These are phyloP conservation scores for Xestia c-nigrum DNA, from an alignment of 2,888 invertebrate species.

Conservation along the genomic window DNA sequence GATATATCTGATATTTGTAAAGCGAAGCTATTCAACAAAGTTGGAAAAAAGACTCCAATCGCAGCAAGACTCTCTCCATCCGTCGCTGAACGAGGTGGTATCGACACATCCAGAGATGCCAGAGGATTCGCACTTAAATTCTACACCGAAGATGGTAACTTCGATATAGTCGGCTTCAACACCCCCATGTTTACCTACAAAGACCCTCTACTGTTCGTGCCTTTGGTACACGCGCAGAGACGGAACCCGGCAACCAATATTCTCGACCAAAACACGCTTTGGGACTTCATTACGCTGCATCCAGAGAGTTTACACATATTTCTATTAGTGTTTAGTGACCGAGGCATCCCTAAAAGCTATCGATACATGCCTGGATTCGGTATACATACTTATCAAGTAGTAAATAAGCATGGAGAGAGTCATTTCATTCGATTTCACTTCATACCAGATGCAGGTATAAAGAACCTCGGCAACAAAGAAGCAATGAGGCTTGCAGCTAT, in stretches of 20 bases:
- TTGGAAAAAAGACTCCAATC: constrained; percentile 95
- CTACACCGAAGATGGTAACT: constrained; percentile 92
- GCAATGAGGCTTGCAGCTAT: not conserved
- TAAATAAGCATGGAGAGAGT: not conserved
- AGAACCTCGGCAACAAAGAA: not conserved
- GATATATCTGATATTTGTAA: constrained; percentile 94
- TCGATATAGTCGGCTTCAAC: constrained; percentile 93
- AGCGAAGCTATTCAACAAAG: constrained; percentile 93
- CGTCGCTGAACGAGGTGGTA: constrained; percentile 95
- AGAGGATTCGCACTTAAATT: constrained; percentile 90
- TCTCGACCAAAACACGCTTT: constrained; percentile 96
- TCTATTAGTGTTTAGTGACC: constrained; percentile 95
- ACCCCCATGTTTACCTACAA: constrained; percentile 97
- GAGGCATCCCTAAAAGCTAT: constrained; percentile 94
- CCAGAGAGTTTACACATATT: constrained; percentile 96
- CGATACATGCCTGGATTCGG: not conserved
- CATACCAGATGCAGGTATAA: not conserved
- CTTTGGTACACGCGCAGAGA: constrained; percentile 98
- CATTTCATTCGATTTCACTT: not conserved
- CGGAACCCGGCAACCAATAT: constrained; percentile 96
- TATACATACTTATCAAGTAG: not conserved
- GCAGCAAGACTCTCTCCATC: constrained; percentile 95
- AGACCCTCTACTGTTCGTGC: constrained; percentile 96
- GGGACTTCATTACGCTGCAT: constrained; percentile 96
- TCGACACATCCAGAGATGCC: constrained; percentile 79